Base-by-base conservation (phyloP, 2,888 invertebrate species). In the Scaptodrosophila latifasciaeformis region DNA sequence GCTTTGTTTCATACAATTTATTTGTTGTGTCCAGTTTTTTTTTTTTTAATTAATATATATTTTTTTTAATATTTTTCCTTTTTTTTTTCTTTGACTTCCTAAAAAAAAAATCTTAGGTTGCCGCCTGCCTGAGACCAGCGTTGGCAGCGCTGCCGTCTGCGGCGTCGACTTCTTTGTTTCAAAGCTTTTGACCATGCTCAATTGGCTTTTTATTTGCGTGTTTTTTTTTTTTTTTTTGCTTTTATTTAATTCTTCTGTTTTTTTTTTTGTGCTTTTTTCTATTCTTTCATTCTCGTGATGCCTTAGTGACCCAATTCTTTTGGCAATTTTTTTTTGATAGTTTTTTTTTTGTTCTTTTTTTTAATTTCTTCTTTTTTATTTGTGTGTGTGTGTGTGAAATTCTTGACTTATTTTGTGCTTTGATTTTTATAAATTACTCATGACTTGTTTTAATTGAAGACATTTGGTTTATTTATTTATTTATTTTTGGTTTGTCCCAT, bases 291-390 rank as follows among this genome's bases (percentile, higher is more conserved):
- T 40, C 31, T 13, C 10, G 9, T n/a, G n/a, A 75, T 62, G 70
- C 75, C 60, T 80, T 78, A 74, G 71, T 74, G 72, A 74, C 72
- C 72, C 59, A 74, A 74, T 74, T 74, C 81, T 80, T 72, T 52
- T 57, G 63, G 49, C 46, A 46, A 34, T 27, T 12, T 59, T 61
- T 58, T 61, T 60, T 17, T 37, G 37, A 10, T 77, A 75, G 70
- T 80, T 80, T 76, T 59, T 74, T 70, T 72, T 67, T 80, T 79
- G 80, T 72, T 37, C 27, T n/a, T 30, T 13, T 43, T 13, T 13
- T 35, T 17, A 9, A 13, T 13, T 37, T 34, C 12, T 34, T 34
- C 10, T 34, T 31, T 31, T 6, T 2, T 12, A 13, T 10, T 31
- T 12, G n/a, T n/a, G n/a, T n/a, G n/a, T n/a, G n/a, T n/a, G n/a